These are phyloP conservation scores for Tachypleus tridentatus DNA, from an alignment of 1,140 invertebrate genomes.

Conservation along the genomic window DNA sequence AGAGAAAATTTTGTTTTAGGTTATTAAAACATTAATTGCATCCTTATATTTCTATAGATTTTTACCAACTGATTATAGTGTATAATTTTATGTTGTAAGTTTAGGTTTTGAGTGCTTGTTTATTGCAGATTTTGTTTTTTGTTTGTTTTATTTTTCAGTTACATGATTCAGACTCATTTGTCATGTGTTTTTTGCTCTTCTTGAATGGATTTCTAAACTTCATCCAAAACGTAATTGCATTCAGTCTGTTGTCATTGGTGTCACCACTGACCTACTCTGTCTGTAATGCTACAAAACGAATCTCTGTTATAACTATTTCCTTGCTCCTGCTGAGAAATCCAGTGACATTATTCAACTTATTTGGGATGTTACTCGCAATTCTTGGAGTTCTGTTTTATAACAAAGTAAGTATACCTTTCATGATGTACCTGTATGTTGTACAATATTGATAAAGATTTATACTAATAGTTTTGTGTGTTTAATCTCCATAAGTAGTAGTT, in stretches of 20 bases:
- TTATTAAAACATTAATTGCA: too few relatives aligned
- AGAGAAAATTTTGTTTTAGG: too few relatives aligned
- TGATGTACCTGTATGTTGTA: too few relatives aligned
- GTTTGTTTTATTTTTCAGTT: slow-evolving; percentile 31
- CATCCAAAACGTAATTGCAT: slow-evolving; percentile 89
- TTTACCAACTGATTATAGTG: too few relatives aligned
- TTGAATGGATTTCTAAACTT: slow-evolving; percentile 81
- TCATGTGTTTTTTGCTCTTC: slow-evolving; percentile 45
- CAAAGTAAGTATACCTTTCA: slow-evolving; percentile 37
- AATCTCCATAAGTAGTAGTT: too few relatives aligned
- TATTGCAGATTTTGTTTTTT: slow-evolving; percentile 9
- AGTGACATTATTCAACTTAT: slow-evolving; percentile 70
- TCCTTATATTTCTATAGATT: too few relatives aligned
- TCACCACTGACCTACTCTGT: slow-evolving; percentile 90
- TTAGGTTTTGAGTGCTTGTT: too few relatives aligned
- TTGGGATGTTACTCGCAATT: slow-evolving; percentile 83
- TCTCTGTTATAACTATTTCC: slow-evolving; percentile 82
- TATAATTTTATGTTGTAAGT: too few relatives aligned
- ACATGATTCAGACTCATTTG: slow-evolving; percentile 24
- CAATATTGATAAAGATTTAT: too few relatives aligned
- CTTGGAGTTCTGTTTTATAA: slow-evolving; percentile 85
- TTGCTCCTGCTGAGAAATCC: slow-evolving; percentile 82
- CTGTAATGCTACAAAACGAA: slow-evolving; percentile 88
- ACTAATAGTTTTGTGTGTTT: too few relatives aligned
- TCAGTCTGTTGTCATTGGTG: slow-evolving; percentile 72